A percentile compares a stretch with the other conserved stretches of the same genome.
Conservation (phyloP, 64 coral and sea anemone species). For the Porites lutea region DNA sequence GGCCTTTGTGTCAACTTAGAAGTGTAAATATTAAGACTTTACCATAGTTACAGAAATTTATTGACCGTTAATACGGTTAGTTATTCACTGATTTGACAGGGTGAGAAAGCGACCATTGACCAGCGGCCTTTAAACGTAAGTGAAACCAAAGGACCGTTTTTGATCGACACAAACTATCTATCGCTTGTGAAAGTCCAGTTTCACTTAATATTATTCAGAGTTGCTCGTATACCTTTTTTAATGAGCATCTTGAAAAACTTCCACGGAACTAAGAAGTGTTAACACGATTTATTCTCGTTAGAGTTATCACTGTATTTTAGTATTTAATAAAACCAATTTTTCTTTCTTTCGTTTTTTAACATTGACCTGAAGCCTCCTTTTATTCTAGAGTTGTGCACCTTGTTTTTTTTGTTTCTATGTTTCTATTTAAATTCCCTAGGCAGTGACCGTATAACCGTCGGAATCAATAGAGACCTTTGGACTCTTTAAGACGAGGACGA, state of each 20-base stretch:
- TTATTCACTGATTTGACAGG: constrained; percentile 36
- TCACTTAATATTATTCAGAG: constrained; percentile 2
- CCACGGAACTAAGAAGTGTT: constrained; percentile 2
- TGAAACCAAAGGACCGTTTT: background rate
- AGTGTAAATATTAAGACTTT: constrained; percentile 31
- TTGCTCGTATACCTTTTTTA: constrained; percentile 36
- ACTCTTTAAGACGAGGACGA: no score
- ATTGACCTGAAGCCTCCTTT: background rate
- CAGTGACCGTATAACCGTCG: no score
- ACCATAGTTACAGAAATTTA: constrained; percentile 5
- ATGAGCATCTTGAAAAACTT: background rate
- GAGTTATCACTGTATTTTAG: background rate
- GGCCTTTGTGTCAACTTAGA: background rate
- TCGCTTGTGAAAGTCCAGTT: constrained; percentile 17
- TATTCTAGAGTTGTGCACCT: background rate
- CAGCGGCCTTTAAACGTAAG: background rate
- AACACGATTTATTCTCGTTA: background rate
- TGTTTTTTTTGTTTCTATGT: no score
- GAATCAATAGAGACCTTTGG: no score
- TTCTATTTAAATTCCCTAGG: no score
- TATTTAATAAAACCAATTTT: background rate
- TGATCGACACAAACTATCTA: constrained; percentile 5
- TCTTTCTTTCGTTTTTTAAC: background rate
- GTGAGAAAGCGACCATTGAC: constrained; percentile 18
- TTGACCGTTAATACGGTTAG: constrained; percentile 19